Base-by-base conservation (phyloP, 2,888 invertebrate species). In the Hoplodrina ambigua region DNA sequence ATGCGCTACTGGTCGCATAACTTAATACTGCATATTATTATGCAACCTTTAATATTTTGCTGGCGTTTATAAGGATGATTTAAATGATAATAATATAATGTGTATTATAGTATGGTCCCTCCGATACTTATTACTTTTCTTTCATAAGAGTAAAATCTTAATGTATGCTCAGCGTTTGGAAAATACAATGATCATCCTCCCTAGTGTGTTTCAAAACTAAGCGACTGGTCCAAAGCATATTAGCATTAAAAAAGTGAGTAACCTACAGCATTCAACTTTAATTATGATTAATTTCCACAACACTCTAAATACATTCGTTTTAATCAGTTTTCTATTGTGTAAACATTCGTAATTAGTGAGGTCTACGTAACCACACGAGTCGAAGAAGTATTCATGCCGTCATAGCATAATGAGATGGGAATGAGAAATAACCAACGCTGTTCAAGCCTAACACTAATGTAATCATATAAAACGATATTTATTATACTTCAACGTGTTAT, bases 1-100 rank as follows among this genome's bases (percentile, higher is more conserved):
- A 75, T 77, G 72, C 80, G 83, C 83, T 69, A 83, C 78, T 77
- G 57, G 54, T 82, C 72, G 75, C 70, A 83, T 82, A 83, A 82
- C 81, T 82, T 83, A 80, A 80, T 82, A 58, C 62, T 44, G 60
- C 10, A 59, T 68, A 80, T 80, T 70, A 80, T 75, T 72, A 80
- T 70, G 70, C 81, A 80, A 83, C 46, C 72, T 67, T 49, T 65
- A 62, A 69, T 75, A 77, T 49, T 61, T 41, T 52, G 13, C 52
- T 49, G 46, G 71, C 60, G n/a, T 80, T 71, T 63, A 49, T 66
- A 62, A 59, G 46, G 75, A 77, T 33, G 33, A 7, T 33, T 33
- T 2, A 33, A 25, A n/a, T n/a, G 25, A 25, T 2, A 25, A 25
- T 25, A 2, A 25, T 7, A 7, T 33, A 0, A 5, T 33, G 33